Evolutionary conservation across 2,797 vertebrate genomes (phyloP), one percentile per base, ranked within the genome.

Genomic region (Sebastes dallii): DNA sequence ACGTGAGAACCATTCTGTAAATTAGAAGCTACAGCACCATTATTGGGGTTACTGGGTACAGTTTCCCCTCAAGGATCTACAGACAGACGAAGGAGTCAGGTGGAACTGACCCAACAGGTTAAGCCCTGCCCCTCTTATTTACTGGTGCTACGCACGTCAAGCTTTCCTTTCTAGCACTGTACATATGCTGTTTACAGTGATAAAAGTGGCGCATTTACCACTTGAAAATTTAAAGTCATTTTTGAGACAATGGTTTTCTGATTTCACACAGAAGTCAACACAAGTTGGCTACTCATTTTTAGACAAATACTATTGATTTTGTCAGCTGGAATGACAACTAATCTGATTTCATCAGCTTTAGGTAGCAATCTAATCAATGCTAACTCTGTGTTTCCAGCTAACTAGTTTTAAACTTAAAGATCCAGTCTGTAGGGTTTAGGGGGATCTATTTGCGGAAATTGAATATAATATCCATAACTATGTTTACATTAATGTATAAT

Each of bases 1-100:
- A 83, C 4, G 16, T 42, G 76, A 78, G 50, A 80, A 78, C 50
- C 68, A 55, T 42, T 32, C 18, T 30, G 55, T 22, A 54, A 76
- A 84, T 82, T 66, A 69, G n/a, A 85, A 75, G 58, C 66, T 46
- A 59, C 39, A 55, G 24, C 24, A 39, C 4, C 58, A 69, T 76
- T 62, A 72, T 25, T 52, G 8, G 30, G 61, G 14, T 39, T 34
- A 73, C 59, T 60, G 55, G 24, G n/a, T n/a, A 76, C 18, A 42
- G 72, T 56, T 78, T 16, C 25, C 59, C 59, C 60, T 42, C 5
- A 46, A 56, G 34, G 29, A 74, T 13, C 18, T 52, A 18, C 11
- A 10, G 42, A 72, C 42, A 58, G 24, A 29, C 1, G 3, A 52
- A 24, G 9, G 13, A 32, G 30, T 60, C 8, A 54, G 25, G 27